These are phyloP conservation scores for Phymanthus crucifer DNA, from an alignment of 92 coral and sea anemone species.

Conservation along the genomic window DNA sequence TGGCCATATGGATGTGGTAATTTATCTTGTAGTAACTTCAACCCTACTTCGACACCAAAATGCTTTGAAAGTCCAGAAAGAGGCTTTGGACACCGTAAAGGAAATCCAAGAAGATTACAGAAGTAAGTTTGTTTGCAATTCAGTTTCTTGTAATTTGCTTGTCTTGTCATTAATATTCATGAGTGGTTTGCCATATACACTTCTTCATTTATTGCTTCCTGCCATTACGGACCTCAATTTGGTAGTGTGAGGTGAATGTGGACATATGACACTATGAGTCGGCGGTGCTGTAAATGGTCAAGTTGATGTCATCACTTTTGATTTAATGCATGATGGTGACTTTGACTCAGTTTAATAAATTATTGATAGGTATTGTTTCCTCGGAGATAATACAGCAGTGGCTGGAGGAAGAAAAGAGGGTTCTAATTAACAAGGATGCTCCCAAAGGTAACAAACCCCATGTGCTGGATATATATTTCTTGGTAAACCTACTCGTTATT, in stretches of 20 bases:
- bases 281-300: background rate
- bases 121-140: background rate
- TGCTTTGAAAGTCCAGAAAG: background rate
- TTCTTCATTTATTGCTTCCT: background rate
- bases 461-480: too few species aligned
- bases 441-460: slow-evolving; percentile 5
- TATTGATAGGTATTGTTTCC: background rate
- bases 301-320: background rate
- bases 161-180: background rate
- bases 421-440: slow-evolving; percentile 3
- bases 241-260: background rate
- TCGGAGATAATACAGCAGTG: background rate
- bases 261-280: background rate
- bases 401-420: slow-evolving; percentile 3
- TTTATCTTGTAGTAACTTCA: background rate
- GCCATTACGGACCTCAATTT: background rate
- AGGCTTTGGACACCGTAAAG: background rate
- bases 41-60: background rate
- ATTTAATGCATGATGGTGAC: background rate
- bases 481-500: too few species aligned
- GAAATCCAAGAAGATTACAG: background rate
- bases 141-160: background rate
- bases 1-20: background rate
- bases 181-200: background rate
- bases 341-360: too few species aligned